These are phyloP conservation scores for Pocillopora damicornis DNA, from an alignment of 64 coral and sea anemone genomes.

Conservation along the genomic window DNA sequence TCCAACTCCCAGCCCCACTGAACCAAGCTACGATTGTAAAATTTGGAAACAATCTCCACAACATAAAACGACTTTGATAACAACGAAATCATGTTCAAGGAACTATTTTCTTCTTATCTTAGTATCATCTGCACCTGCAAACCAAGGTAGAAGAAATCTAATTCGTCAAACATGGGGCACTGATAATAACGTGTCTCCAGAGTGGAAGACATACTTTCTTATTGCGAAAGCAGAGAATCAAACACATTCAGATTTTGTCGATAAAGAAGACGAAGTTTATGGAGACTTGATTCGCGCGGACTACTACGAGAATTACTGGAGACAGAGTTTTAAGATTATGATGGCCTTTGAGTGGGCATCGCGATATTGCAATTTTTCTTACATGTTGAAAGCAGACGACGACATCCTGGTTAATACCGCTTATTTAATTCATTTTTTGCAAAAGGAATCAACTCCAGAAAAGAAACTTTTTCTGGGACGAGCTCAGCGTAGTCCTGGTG, in stretches of 20 bases:
- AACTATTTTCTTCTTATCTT: neutral
- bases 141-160: neutral
- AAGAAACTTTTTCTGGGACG: neutral
- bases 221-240: neutral
- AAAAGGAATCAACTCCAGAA: neutral
- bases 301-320: constrained; percentile 18
- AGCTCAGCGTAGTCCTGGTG: neutral
- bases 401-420: neutral
- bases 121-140: neutral
- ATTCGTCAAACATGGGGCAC: constrained; percentile 4
- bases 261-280: neutral
- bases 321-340: neutral
- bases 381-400: neutral
- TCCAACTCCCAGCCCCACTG: neutral
- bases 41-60: neutral
- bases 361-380: constrained; percentile 8
- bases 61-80: neutral
- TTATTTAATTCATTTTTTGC: neutral
- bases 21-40: neutral
- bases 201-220: constrained; percentile 12
- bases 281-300: neutral
- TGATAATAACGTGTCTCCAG: neutral
- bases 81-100: neutral
- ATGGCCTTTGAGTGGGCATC: constrained; percentile 16
- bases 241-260: neutral